phyloP scores from a whole-genome alignment of 2,113 vertebrate genomes.

The Nothoprocta perdicaria region DNA sequence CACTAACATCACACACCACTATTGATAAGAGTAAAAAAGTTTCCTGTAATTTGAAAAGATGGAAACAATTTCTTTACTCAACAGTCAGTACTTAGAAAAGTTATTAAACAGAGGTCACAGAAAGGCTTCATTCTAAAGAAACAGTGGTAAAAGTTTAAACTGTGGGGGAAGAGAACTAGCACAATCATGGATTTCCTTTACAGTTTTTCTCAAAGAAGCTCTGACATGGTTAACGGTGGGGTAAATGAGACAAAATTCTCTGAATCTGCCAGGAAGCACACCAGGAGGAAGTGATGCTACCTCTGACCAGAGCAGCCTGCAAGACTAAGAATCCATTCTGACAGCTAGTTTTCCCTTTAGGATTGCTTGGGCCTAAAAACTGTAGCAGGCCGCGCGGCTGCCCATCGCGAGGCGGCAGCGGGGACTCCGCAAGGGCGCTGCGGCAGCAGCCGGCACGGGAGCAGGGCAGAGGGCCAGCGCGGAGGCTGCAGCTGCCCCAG shows the following conservation, averaged over 20 bases:
- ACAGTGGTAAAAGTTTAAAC: conserved; percentile 42
- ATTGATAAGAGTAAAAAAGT: conserved; percentile 71
- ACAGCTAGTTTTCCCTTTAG: neutral
- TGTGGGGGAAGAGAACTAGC: conserved; percentile 40
- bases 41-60: conserved; percentile 83
- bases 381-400: neutral
- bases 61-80: conserved; percentile 73
- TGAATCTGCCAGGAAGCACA: conserved; percentile 59
- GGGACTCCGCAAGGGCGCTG: neutral
- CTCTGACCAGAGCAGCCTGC: neutral
- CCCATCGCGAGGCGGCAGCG: neutral
- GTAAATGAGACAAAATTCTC: conserved; percentile 49
- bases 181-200: conserved; percentile 72
- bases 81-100: conserved; percentile 62
- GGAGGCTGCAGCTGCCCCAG: neutral
- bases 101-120: conserved; percentile 70
- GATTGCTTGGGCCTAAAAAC: neutral
- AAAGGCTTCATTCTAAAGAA: conserved; percentile 63
- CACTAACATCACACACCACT: conserved; percentile 70
- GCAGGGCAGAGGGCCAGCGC: neutral
- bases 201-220: conserved; percentile 40
- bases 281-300: conserved; percentile 43
- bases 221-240: conserved; percentile 28
- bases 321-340: neutral
- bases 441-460: neutral